phyloP scores from a whole-genome alignment of 2,113 vertebrate species.

The Brachypteracias leptosomus region DNA sequence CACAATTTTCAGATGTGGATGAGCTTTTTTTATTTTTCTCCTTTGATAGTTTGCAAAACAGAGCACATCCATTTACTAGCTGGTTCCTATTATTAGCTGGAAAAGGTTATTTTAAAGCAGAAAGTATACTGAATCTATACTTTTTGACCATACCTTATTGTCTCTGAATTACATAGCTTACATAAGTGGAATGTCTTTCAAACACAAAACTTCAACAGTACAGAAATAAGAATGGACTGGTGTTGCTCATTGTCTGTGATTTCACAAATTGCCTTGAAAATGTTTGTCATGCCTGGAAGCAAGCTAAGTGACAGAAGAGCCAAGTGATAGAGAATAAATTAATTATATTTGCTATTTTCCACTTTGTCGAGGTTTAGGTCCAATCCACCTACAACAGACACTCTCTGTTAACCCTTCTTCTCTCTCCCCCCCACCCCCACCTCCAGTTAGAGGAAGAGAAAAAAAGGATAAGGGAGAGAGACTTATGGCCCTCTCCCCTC shows the following conservation, averaged over 20 bases:
- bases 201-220: not conserved
- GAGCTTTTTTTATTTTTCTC: rapidly evolving
- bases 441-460: too few relatives aligned
- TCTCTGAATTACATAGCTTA: not conserved
- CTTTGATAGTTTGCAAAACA: not conserved
- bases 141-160: not conserved
- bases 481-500: too few relatives aligned
- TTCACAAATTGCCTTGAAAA: not conserved
- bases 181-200: not conserved
- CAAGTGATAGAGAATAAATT: not conserved
- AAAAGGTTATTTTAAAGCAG: not conserved
- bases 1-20: not conserved
- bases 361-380: too few relatives aligned
- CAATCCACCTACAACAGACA: too few relatives aligned
- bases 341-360: not conserved
- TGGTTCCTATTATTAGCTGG: not conserved
- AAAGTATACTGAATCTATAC: not conserved
- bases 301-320: not conserved
- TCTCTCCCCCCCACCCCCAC: too few relatives aligned
- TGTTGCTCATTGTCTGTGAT: not conserved
- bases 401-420: too few relatives aligned
- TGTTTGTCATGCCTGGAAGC: not conserved
- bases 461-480: too few relatives aligned
- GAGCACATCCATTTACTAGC: not conserved
- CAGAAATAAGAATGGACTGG: not conserved